Base-by-base conservation (phyloP, 2,797 vertebrate species). In the Phoeniculus purpureus region DNA sequence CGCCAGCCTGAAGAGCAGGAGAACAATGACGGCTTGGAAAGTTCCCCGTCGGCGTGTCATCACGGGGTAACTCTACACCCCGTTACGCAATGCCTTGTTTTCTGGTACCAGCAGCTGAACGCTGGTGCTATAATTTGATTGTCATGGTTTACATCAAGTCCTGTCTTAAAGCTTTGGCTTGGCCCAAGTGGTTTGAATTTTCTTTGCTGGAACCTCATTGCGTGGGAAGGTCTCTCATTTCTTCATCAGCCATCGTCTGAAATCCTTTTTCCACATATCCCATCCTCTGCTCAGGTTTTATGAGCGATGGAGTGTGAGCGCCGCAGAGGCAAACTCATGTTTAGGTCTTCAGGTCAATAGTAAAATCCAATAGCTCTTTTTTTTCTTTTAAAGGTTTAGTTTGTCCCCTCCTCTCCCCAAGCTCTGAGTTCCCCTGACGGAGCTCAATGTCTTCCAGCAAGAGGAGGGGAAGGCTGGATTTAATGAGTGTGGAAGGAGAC, bases 61-160 rank as follows among this genome's bases (percentile, higher is more conserved):
- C 76, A 19, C 65, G 7, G 75, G 17, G 92, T 27, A 82, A 92
- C 37, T 1, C 65, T 22, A 78, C 10, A 55, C 1, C 3, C 1
- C 2, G 18, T 90, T 72, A 68, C 13, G 0, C 79, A 61, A 80
- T 77, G 9, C 20, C 79, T 73, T 18, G 2, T 61, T 72, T 93
- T 90, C 92, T 51, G 84, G 43, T 54, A 85, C 32, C 61, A 84
- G 92, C 93, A 87, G 90, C 95, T 82, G 83, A 95, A 52, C 19
- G 61, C 4, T 61, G 31, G 8, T 20, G 75, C 3, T 80, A 0
- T 18, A 75, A 89, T 89, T 80, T 8, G 26, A 61, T 93, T 93
- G 90, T 80, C 92, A 78, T 1, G 93, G 75, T 55, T 87, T 71
- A 17, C 72, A 61, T 92, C 90, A 40, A 65, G 86, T 26, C 61